Conservation (phyloP, 2,888 invertebrate genomes). For the Euzophera pinguis region DNA sequence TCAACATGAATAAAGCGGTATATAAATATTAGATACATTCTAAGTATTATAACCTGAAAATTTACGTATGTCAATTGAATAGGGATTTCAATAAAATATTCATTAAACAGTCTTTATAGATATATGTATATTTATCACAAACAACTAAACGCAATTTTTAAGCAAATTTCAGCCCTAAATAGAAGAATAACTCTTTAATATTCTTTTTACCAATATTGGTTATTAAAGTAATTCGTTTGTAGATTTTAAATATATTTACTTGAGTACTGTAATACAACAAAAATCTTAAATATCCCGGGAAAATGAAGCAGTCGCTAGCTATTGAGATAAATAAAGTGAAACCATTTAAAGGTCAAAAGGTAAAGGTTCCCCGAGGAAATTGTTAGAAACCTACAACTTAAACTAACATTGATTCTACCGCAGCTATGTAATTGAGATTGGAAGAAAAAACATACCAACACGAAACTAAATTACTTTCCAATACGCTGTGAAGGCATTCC, state of each 20-base stretch:
- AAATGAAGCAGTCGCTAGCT: background rate
- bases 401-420: constrained; percentile 30
- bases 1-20: background rate
- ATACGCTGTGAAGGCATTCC: constrained; percentile 31
- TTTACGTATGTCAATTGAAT: too few species aligned
- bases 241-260: too few species aligned
- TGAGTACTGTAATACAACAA: background rate
- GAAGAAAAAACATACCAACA: constrained; percentile 27
- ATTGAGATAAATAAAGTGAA: background rate
- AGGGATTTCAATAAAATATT: too few species aligned
- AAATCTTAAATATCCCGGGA: background rate
- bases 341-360: background rate
- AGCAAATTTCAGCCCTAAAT: too few species aligned
- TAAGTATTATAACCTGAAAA: too few species aligned
- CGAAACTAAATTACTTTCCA: constrained; percentile 34
- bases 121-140: too few species aligned
- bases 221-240: too few species aligned
- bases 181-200: too few species aligned
- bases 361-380: constrained; percentile 19
- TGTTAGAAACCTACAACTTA: constrained; percentile 17
- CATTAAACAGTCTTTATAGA: too few species aligned
- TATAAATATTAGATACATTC: too few species aligned
- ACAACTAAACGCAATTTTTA: too few species aligned
- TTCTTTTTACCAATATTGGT: too few species aligned
- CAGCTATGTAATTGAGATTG: constrained; percentile 35